Base-by-base conservation (phyloP, 92 coral and sea anemone species). In the Micromussa lordhowensis region DNA sequence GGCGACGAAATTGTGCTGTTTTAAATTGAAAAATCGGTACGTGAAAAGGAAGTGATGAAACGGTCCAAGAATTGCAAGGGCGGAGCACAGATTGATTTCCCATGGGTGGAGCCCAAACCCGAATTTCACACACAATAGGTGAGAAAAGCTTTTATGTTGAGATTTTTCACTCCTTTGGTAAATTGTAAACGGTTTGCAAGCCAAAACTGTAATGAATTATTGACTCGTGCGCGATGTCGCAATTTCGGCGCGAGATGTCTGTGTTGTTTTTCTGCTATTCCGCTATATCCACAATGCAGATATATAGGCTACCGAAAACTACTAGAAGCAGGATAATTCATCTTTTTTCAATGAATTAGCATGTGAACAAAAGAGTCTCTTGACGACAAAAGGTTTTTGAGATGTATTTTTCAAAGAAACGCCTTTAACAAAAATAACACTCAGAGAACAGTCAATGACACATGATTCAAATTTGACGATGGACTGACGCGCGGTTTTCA, bases 51-150 rank as follows among this genome's bases (percentile, higher is more conserved):
- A 68, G 26, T 49, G 61, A 70, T 32, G 30, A 48, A 19, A 55
- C 11, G n/a, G 36, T 35, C 32, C 38, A 58, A 84, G 17, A 36
- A 57, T 36, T 58, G 51, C 13, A 44, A 8, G 73, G 81, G 74
- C 44, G 81, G 81, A 38, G 80, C 19, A 24, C 28, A 24, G 51
- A 22, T 8, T 7, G 4, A 84, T 73, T 72, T 84, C 58, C 87
- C 80, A 51, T 72, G 81, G 88, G 80, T 84, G 87, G 87, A 73
- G 38, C 77, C 57, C 51, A 36, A 38, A 72, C 32, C 28, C n/a
- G 40, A 29, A 22, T 30, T 15, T 71, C 73, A 40, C 57, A 84
- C 81, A 24, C n/a, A 74, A 74, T 28, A 84, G 88, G 81, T 74
- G 88, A 74, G 58, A 74, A 74, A 75, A 57, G 34, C 81, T 36